These are phyloP conservation scores for Brachypalpus laphriformis DNA, from an alignment of 2,888 invertebrate species.

Conservation along the genomic window DNA sequence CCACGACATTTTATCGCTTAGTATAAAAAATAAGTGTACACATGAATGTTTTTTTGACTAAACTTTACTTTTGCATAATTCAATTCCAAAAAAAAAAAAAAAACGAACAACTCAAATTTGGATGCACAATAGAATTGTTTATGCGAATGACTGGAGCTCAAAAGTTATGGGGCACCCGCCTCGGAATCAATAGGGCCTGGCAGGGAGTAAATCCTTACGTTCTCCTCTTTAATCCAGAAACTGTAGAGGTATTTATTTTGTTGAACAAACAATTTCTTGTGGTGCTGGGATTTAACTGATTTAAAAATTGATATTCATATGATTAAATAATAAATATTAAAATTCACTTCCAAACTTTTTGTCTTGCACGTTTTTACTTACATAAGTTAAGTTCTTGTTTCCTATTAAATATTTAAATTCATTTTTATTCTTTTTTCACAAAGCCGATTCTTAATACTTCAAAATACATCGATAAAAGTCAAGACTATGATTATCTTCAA, in stretches of 20 bases:
- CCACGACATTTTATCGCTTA: constrained; percentile 1
- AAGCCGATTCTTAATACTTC: constrained; percentile 85
- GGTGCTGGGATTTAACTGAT: constrained; percentile 35
- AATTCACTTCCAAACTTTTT: background rate
- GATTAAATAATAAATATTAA: background rate
- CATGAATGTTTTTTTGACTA: constrained; percentile 31
- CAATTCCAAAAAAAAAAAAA: background rate
- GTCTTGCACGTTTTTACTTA: background rate
- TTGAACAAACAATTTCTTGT: constrained; percentile 20
- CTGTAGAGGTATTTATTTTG: constrained; percentile 82
- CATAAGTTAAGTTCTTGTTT: background rate
- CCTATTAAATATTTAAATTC: constrained; percentile 1
- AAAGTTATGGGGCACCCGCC: constrained; percentile 83
- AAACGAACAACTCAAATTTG: background rate
- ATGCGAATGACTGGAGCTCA: constrained; percentile 83
- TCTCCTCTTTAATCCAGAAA: constrained; percentile 83
- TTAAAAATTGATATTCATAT: background rate
- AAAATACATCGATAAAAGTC: constrained; percentile 85
- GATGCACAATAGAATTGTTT: constrained; percentile 82
- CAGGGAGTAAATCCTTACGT: constrained; percentile 83
- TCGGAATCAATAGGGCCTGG: constrained; percentile 84
- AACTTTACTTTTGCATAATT: constrained; percentile 36
- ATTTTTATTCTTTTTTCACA: constrained; percentile 2
- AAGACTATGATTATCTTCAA: constrained; percentile 84
- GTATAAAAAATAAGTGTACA: background rate